Conservation (phyloP, 1,140 invertebrate species). For the Littorina saxatilis region DNA sequence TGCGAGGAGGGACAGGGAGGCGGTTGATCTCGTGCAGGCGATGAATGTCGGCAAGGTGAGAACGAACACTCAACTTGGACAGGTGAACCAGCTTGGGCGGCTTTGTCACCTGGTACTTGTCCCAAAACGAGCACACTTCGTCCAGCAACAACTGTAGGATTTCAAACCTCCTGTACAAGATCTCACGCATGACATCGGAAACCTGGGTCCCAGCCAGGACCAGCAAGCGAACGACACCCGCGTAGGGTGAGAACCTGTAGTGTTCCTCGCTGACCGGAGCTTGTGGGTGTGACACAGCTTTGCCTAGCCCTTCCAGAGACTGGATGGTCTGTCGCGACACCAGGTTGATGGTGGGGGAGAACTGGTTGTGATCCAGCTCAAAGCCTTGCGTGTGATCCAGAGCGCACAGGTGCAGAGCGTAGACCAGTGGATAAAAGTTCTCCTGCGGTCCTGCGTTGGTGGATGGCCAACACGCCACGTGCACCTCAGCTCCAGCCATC, state of each 20-base stretch:
- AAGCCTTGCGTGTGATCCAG: constrained; percentile 40
- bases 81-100: constrained; percentile 53
- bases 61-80: constrained; percentile 50
- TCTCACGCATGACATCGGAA: constrained; percentile 12
- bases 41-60: constrained; percentile 38
- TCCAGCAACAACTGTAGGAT: constrained; percentile 40
- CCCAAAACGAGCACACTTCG: constrained; percentile 53
- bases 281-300: not conserved
- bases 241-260: constrained; percentile 44
- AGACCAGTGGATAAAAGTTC: constrained; percentile 33
- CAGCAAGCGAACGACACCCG: constrained; percentile 53
- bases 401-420: constrained; percentile 47
- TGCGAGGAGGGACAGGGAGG: constrained; percentile 49
- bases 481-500: constrained; percentile 49
- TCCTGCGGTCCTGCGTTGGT: not conserved
- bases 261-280: not conserved
- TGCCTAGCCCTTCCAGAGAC: constrained; percentile 7
- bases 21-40: constrained; percentile 49
- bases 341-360: constrained; percentile 29
- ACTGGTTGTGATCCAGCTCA: constrained; percentile 22
- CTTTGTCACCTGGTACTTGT: constrained; percentile 40
- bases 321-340: constrained; percentile 30
- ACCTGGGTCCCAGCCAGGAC: constrained; percentile 46
- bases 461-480: constrained; percentile 28
- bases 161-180: constrained; percentile 26